Evolutionary conservation across 2,113 vertebrate genomes (phyloP).

Genomic region (Oncorhynchus clarkii): DNA sequence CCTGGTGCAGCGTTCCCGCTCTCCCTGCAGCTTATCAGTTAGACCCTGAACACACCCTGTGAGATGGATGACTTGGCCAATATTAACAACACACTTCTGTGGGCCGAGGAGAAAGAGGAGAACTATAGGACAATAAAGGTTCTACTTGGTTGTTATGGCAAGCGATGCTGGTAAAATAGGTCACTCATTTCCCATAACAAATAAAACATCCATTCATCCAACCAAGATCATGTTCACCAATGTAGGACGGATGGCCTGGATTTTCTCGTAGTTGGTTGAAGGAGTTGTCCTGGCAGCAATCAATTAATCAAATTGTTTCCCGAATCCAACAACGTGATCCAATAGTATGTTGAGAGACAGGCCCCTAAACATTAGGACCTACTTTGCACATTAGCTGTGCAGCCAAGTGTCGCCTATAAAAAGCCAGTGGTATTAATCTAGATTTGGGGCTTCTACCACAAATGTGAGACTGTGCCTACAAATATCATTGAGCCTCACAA

Average conservation of each 20-base stretch:
- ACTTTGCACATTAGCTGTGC: background rate
- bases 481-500: background rate
- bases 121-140: too few relatives aligned
- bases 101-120: background rate
- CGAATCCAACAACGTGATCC: background rate
- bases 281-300: background rate
- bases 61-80: conserved; percentile 1
- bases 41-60: background rate
- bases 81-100: background rate
- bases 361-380: background rate
- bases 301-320: background rate
- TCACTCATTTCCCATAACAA: too few relatives aligned
- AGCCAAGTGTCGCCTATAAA: background rate
- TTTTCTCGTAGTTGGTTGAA: too few relatives aligned
- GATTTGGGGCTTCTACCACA: background rate
- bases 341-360: background rate
- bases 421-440: background rate
- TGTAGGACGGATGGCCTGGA: too few relatives aligned
- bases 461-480: background rate
- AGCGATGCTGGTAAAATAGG: too few relatives aligned
- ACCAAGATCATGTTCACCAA: too few relatives aligned
- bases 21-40: background rate
- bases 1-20: background rate
- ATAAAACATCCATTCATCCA: too few relatives aligned
- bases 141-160: too few relatives aligned